Evolutionary conservation across 2,888 invertebrate genomes (phyloP), one percentile per base, ranked within the genome.

Genomic region (Amphipyra berbera): DNA sequence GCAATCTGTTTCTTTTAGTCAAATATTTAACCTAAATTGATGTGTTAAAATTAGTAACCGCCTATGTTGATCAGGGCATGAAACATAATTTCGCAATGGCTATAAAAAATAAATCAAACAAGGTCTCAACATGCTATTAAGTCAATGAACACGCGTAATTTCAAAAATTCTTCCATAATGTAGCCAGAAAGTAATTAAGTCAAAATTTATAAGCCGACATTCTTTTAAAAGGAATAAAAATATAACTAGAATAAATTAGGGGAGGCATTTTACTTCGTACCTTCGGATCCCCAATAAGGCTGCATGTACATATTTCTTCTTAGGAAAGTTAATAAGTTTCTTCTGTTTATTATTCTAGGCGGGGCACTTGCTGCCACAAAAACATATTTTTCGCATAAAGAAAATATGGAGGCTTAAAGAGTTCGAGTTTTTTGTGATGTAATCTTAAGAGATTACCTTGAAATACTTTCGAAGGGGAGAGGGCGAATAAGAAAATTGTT

Each of bases 381-480:
- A 89, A 88, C 85, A 88, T 85, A 88, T 89, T 91, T 90, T 88
- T 84, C 85, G 84, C 88, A 86, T 87, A 90, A 91, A 90, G 87
- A 88, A 92, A 92, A 90, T 88, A 88, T 87, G 84, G 84, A 83
- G 85, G 85, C 88, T 92, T 89, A 89, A 91, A 89, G 87, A 89
- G 86, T 90, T 92, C 82, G 83, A 85, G 84, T 87, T 91, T 90
- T 90, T 87, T 86, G 78, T 82, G 82, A 85, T 88, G 88, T 89
- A 90, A 91, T 92, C 90, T 90, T 86, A 86, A 86, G 85, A 90
- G 91, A 93, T 94, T 92, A 92, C 89, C 85, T 86, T 87, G 84
- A 88, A 91, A 90, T 88, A 89, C 88, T 90, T 91, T 87, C 76
- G 83, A 81, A 87, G 82, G 87, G 87, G 86, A 82, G 82, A 82